Conservation (phyloP, 2,888 invertebrate species). For the Drosophila robusta region DNA sequence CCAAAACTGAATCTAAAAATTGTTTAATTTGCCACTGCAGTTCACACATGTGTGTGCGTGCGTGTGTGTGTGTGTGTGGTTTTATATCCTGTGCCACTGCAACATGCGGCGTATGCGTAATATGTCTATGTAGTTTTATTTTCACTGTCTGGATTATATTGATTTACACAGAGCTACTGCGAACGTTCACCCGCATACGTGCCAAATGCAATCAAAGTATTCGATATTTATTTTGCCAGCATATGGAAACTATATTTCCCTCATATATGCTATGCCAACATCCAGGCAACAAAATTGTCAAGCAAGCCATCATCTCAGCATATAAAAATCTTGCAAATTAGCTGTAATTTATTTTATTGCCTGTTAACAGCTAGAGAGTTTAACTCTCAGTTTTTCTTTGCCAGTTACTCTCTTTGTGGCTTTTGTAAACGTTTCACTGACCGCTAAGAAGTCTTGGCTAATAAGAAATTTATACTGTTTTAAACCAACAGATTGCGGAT, state of each 20-base stretch:
- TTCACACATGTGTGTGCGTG: constrained; percentile 2
- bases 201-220: constrained; percentile 37
- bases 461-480: too few relatives aligned
- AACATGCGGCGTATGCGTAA: constrained; percentile 72
- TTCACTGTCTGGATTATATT: constrained; percentile 77
- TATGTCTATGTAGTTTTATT: constrained; percentile 68
- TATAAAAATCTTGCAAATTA: background rate
- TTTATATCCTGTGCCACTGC: constrained; percentile 43
- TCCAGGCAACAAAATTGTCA: too few relatives aligned
- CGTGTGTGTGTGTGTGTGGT: constrained; percentile 8
- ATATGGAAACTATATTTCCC: background rate
- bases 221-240: constrained; percentile 2
- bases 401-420: background rate
- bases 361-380: too few relatives aligned
- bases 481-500: too few relatives aligned
- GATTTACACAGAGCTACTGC: constrained; percentile 55
- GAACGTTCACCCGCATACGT: constrained; percentile 18
- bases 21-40: constrained; percentile 72
- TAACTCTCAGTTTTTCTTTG: background rate
- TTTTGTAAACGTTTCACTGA: background rate
- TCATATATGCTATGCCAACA: background rate
- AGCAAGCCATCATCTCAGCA: too few relatives aligned
- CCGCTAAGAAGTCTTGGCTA: too few relatives aligned
- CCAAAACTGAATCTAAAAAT: constrained; percentile 70
- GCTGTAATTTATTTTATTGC: too few relatives aligned